Evolutionary conservation across 92 coral and sea anemone species (phyloP), one percentile per base, ranked within the genome.

Genomic region (Umimayanthus kanabou): DNA sequence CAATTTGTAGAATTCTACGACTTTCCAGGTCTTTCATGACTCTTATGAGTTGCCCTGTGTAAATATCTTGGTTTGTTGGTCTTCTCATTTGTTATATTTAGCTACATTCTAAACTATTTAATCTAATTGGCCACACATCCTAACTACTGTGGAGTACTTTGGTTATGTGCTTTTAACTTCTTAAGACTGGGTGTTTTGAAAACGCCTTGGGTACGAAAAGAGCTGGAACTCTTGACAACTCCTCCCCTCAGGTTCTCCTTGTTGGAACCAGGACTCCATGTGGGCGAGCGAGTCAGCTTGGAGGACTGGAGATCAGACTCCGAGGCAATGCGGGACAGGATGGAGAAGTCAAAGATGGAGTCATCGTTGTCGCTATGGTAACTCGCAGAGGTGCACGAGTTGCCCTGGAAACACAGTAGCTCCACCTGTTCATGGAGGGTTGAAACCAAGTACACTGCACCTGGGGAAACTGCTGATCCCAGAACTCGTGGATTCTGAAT

Each of bases 371-470:
- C 94, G 76, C 94, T 92, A 45, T 91, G 96, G 85, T 82, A 91
- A 86, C 92, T 91, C 26, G 90, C 90, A 20, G 93, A 85, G 9
- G 91, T 83, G 47, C 94, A 92, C 6, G 92, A 90, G 87, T 89
- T 95, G 80, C 98, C 99, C 88, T 97, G 98, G 92, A 95, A 97
- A 90, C 99, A 97, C 14, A 97, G 95, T 88, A 97, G 79, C 76
- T 95, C 94, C 11, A 97, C 95, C n/a, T 94, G 93, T 55, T 97
- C 98, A 13, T 94, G 93, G 76, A 94, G 65, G 73, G 99, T 92
- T 71, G 98, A 95, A 18, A 94, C 98, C 79, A 97, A 93, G 88
- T 95, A 95, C 23, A 97, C 93, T 45, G 99, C 97, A 10, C 99
- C 99, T 30, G 95, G 91, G 57, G 96, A 90, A 4, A 97, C 96